phyloP scores from a whole-genome alignment of 2,113 vertebrate genomes.

The Saccopteryx bilineata region DNA sequence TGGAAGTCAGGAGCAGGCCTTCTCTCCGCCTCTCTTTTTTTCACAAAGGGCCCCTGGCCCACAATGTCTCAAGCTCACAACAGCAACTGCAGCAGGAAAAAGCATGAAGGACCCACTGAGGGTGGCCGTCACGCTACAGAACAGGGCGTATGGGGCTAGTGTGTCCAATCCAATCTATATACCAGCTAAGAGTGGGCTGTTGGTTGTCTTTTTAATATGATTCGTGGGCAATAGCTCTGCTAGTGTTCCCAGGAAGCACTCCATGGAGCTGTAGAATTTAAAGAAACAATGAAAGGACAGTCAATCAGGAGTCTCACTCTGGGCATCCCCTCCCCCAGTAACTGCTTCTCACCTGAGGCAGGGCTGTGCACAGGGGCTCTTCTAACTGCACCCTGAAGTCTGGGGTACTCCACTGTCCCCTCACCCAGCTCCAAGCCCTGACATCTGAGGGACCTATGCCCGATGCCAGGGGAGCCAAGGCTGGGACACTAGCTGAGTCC shows the following conservation, averaged over 20 bases:
- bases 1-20: background rate
- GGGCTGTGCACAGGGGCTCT: background rate
- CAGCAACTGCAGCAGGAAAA: background rate
- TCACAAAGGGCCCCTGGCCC: background rate
- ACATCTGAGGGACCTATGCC: background rate
- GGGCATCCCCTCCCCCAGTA: rapidly evolving
- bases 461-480: background rate
- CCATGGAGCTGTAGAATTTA: background rate
- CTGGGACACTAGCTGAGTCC: background rate
- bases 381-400: background rate
- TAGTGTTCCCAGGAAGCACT: background rate
- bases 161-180: background rate
- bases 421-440: background rate
- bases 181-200: background rate
- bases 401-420: rapidly evolving
- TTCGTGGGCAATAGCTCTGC: background rate
- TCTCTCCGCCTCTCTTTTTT: too few species aligned
- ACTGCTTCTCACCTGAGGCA: rapidly evolving
- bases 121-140: background rate
- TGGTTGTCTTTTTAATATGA: background rate
- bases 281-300: background rate
- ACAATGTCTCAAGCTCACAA: rapidly evolving
- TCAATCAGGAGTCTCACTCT: background rate
- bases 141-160: background rate
- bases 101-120: rapidly evolving